Evolutionary conservation across 2,113 vertebrate genomes (phyloP), one percentile per base, ranked within the genome.

Genomic region (Corythaixoides concolor): DNA sequence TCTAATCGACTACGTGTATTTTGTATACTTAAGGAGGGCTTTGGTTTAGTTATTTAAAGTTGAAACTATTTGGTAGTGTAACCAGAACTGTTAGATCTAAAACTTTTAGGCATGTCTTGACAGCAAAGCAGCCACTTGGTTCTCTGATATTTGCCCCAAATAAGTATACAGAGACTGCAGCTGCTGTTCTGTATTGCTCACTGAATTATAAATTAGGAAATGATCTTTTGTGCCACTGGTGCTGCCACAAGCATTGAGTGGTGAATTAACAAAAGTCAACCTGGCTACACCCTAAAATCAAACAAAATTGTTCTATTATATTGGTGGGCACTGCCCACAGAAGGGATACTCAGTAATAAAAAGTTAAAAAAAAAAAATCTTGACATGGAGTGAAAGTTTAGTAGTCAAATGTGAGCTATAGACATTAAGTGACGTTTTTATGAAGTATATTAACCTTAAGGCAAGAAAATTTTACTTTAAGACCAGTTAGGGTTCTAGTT

Each of bases 81-180:
- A 55, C 23, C 2, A 3, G 62, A 70, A 50, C 68, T 22, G 21
- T 20, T n/a, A 73, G 39, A 50, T 60, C 73, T 87, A 91, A 95
- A 96, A 45, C 33, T 64, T 86, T 59, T 74, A 92, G 68, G 39
- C 9, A 4, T 37, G 47, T 58, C 80, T 74, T 55, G 81, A 81
- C 37, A 90, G 66, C 59, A 84, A 67, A 77, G 70, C 63, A 93
- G 85, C 60, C 81, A 11, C 60, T 72, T 92, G 39, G 15, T 93
- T 93, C 95, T 97, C 90, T 93, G 90, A 89, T 96, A 93, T 94
- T 96, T 96, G 93, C 79, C 70, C 92, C 85, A 91, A 86, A 80
- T 93, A 95, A 95, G 64, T 66, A 35, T 39, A 91, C 39, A 85
- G 76, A 89, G 85, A 47, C 33, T 95, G 62, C 60, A 92, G 75